A percentile compares a stretch with the other conserved stretches of the same genome.
Conservation (phyloP, 1,140 invertebrate species). For the Papilio polytes region DNA sequence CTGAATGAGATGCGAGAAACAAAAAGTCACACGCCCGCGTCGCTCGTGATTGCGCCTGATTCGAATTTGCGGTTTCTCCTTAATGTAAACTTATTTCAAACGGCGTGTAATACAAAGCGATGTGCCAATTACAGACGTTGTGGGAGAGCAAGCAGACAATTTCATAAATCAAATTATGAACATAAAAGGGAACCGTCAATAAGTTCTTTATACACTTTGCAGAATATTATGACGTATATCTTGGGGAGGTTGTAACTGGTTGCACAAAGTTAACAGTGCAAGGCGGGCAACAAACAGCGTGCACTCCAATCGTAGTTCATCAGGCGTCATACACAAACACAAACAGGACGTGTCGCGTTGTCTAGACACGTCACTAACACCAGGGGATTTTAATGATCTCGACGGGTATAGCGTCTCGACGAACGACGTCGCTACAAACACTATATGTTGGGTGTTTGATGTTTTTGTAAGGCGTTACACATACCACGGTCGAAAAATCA, state of each 20-base stretch:
- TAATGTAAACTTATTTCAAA: conserved; percentile 23
- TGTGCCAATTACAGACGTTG: conserved; percentile 7
- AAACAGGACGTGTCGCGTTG: conserved; percentile 28
- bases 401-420: not conserved
- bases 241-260: not conserved
- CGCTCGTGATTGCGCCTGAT: conserved; percentile 14
- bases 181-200: not conserved
- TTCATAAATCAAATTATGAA: conserved; percentile 18
- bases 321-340: conserved; percentile 31
- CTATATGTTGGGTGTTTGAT: not conserved
- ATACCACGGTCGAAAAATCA: not conserved
- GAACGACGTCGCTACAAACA: not conserved
- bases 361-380: conserved; percentile 9
- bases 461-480: conserved; percentile 12
- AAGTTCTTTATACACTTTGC: not conserved
- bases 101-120: not conserved
- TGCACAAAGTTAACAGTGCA: not conserved
- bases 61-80: conserved; percentile 23
- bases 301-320: conserved; percentile 35
- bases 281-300: not conserved
- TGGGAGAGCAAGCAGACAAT: conserved; percentile 5
- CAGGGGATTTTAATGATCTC: conserved; percentile 38
- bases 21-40: conserved; percentile 37
- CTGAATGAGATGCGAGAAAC: conserved; percentile 52
- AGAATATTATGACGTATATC: not conserved